A percentile compares a stretch with the other conserved stretches of the same genome.
These are phyloP conservation scores for Tichodroma muraria DNA, from an alignment of 2,113 vertebrate genomes.

Conservation along the genomic window DNA sequence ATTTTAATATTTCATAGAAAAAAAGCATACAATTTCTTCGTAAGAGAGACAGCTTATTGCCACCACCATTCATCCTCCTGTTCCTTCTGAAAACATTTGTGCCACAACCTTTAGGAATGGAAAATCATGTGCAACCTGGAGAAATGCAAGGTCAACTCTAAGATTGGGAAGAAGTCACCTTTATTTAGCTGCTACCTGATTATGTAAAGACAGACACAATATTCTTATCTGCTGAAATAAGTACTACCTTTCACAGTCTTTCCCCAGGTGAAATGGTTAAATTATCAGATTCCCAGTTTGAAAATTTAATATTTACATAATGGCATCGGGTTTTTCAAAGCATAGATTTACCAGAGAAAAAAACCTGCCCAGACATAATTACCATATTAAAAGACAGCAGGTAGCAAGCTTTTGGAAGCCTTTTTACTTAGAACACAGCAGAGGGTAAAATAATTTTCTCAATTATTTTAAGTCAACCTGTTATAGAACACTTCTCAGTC, in stretches of 20 bases:
- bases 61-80: neutral
- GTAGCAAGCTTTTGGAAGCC: neutral
- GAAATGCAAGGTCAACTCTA: neutral
- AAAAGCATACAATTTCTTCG: neutral
- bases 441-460: constrained; percentile 41
- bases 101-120: neutral
- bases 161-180: neutral
- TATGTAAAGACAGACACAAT: neutral
- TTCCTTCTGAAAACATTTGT: neutral
- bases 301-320: neutral
- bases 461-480: constrained; percentile 9
- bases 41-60: neutral
- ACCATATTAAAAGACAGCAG: constrained; percentile 36
- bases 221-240: neutral
- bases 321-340: neutral
- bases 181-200: neutral
- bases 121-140: neutral
- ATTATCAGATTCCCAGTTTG: neutral
- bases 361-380: neutral
- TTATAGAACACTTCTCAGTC: constrained; percentile 10
- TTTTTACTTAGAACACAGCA: constrained; percentile 31
- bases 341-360: neutral
- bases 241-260: neutral
- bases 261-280: neutral
- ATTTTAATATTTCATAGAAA: neutral